Base-by-base conservation (phyloP, 2,888 invertebrate species). In the Lumbricus terrestris region DNA sequence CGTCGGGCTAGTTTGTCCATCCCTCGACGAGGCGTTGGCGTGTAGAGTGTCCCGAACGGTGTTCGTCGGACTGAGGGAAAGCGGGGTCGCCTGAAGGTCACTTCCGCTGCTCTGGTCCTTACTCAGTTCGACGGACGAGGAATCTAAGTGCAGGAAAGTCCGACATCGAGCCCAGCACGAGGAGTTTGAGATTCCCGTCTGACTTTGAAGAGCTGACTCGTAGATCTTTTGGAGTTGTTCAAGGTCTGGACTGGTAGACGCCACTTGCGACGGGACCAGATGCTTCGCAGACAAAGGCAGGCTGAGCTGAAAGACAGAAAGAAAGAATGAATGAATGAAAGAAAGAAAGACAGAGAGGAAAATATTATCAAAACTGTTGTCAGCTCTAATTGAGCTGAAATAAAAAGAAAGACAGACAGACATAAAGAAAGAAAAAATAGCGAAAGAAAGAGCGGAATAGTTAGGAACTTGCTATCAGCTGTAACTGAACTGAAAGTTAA, bases 151-250 rank as follows among this genome's bases (percentile, higher is more conserved):
- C 6, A 85, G 35, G 4, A 85, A 18, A 23, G 35, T 85, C 85
- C 37, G 34, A 34, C 85, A 85, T 85, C 37, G 34, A 34, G 85
- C 34, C 85, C 85, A 85, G 23, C 85, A 85, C 35, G 35, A 85
- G 5, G 85, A 85, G 20, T 0, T 16, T 6, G 35, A 85, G 35
- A 35, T 0, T 20, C 35, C 2, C 34, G 34, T 34, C 85, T 85
- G 35, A 35, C 23, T 6, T 5, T 15, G 34, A 37, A 85, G 85
- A 11, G 85, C 85, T 37, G 85, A 35, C 85, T 85, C 85, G 85
- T 85, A 85, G 34, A 85, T 85, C 85, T 35, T 85, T 18, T 85
- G 35, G 85, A 85, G 85, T 35, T 85, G 85, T 37, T 85, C 85
- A 18, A 85, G 34, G 35, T 85, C 85, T 37, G 85, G 85, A 29